phyloP scores from a whole-genome alignment of 2,113 vertebrate species.

The Ovibos moschatus region DNA sequence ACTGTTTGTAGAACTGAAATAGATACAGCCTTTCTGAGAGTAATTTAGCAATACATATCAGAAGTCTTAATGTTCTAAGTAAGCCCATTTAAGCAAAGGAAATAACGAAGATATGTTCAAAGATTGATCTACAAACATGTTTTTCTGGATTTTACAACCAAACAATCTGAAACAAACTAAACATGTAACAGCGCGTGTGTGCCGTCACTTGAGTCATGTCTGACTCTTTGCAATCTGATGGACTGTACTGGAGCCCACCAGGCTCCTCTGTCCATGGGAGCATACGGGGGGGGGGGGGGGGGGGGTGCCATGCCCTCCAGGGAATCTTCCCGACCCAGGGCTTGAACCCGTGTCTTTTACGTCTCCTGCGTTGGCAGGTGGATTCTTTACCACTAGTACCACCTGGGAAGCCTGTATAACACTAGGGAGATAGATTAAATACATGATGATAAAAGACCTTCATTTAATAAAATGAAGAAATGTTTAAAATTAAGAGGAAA shows the following conservation, averaged over 20 bases:
- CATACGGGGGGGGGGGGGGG: no score
- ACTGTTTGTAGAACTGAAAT: not conserved
- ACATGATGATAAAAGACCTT: not conserved
- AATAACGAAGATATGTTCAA: not conserved
- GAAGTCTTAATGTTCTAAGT: not conserved
- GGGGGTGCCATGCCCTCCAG: not conserved
- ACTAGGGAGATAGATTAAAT: not conserved
- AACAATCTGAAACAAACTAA: not conserved
- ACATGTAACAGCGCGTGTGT: not conserved
- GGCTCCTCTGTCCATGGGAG: not conserved
- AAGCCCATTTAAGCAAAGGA: not conserved
- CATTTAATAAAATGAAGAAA: not conserved
- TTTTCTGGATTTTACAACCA: not conserved
- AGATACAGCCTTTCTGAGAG: not conserved
- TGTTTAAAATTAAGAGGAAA: not conserved
- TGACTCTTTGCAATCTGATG: not conserved
- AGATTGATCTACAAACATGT: not conserved
- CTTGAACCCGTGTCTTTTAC: not conserved
- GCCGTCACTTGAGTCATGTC: not conserved
- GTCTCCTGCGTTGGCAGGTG: not conserved
- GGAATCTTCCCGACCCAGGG: not conserved
- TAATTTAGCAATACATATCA: not conserved
- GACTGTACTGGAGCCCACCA: not conserved
- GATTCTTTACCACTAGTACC: not conserved
- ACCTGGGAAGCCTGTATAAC: not conserved